Evolutionary conservation across 2,888 invertebrate species (phyloP).

Genomic region (Cotesia congregata): DNA sequence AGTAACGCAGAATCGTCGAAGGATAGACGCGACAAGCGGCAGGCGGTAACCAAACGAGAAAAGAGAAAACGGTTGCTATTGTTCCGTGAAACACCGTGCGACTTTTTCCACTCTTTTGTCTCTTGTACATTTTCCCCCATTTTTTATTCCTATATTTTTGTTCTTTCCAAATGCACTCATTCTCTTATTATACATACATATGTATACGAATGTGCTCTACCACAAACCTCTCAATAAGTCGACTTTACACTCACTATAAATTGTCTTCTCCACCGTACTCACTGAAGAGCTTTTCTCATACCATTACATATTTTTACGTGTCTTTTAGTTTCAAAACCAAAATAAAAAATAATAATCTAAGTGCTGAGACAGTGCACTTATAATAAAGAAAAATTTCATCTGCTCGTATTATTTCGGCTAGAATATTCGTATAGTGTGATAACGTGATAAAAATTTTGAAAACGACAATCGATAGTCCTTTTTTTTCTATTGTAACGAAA

Average conservation of each 20-base stretch:
- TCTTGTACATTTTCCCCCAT: neutral
- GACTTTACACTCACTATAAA: conserved; percentile 23
- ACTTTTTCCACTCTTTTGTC: conserved; percentile 26
- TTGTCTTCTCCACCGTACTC: neutral
- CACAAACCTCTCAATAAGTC: conserved; percentile 2
- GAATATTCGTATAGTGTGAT: neutral
- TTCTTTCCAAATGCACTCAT: conserved; percentile 18
- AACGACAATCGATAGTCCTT: conserved; percentile 22
- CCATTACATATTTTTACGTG: neutral
- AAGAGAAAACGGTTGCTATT: conserved; percentile 37
- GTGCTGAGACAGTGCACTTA: neutral
- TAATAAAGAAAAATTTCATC: neutral
- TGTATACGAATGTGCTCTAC: neutral
- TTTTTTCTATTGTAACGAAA: neutral
- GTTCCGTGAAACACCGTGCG: conserved; percentile 37
- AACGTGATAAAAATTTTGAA: conserved; percentile 1
- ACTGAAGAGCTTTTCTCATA: neutral
- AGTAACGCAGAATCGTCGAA: conserved; percentile 20
- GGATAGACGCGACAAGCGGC: neutral
- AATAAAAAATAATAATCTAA: conserved; percentile 10
- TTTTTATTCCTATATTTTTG: neutral
- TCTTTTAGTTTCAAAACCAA: neutral
- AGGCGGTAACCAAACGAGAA: conserved; percentile 15
- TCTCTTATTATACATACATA: conserved; percentile 5
- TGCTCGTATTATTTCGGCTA: neutral